Conservation (phyloP, 2,113 vertebrate species). For the Tapirus terrestris region DNA sequence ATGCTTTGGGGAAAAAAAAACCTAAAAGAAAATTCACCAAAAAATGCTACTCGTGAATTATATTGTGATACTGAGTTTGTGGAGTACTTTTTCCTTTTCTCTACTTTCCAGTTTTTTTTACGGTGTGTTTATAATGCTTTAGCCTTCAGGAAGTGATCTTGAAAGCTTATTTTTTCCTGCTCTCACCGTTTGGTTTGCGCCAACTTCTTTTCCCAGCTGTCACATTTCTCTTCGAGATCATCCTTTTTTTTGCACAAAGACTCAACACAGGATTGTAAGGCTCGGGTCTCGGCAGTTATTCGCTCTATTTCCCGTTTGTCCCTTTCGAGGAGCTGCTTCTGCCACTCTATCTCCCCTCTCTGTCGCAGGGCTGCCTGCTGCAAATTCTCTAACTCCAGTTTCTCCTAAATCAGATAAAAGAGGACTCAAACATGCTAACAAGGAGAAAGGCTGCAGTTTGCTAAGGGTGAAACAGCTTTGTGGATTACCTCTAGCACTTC, state of each 20-base stretch:
- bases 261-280: constrained; percentile 77
- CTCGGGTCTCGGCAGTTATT: constrained; percentile 75
- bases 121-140: background rate
- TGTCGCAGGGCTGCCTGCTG: constrained; percentile 84
- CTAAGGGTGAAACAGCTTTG: background rate
- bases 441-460: background rate
- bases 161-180: background rate
- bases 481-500: constrained; percentile 85
- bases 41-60: background rate
- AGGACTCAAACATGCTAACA: background rate
- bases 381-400: constrained; percentile 85
- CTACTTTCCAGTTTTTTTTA: background rate
- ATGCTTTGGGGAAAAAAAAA: background rate
- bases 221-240: constrained; percentile 84
- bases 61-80: background rate
- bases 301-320: constrained; percentile 79
- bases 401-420: constrained; percentile 82
- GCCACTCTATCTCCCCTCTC: constrained; percentile 84
- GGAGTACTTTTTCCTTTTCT: background rate
- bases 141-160: background rate
- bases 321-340: constrained; percentile 85
- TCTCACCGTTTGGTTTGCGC: constrained; percentile 86
- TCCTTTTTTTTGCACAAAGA: constrained; percentile 83
- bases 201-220: constrained; percentile 84
- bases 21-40: background rate